Evolutionary conservation across 2,888 invertebrate genomes (phyloP), one percentile per base, ranked within the genome.

Genomic region (Phanerotoma sp.): DNA sequence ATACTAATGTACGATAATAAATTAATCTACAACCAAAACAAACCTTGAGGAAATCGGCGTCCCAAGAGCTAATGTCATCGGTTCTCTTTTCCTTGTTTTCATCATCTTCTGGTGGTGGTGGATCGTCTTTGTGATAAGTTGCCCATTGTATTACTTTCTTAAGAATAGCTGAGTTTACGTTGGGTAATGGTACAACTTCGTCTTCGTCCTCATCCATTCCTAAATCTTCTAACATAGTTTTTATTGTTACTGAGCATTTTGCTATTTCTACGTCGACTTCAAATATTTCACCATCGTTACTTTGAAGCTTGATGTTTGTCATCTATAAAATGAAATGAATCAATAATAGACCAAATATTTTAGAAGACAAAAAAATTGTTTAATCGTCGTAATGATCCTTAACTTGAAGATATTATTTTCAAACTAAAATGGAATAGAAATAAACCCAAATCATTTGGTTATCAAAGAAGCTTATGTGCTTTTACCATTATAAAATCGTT

Each of bases 61-160:
- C 99, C 99, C 99, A 99, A 0, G 95, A 94, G 20, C 93, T 93
- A 65, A 99, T 99, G 73, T 99, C 98, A 75, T 99, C 98, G 1
- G 98, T 98, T n/a, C 98, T 83, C 72, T 97, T 98, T 73, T 96
- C 96, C 77, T 94, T 94, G 77, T 93, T 95, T 75, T 98, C 97
- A 72, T 97, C 96, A 69, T 99, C 97, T 78, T 96, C 96, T 7
- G 95, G 91, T 68, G 93, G 88, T 53, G 95, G 93, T 20, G 96
- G 94, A 77, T 99, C 98, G 71, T 99, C 91, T 79, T 94, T 93
- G 75, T 95, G 94, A 68, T 92, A 93, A 0, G 91, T 92, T 1
- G 93, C 93, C 93, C 93, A 94, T 63, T 92, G 91, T 60, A 94
- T 88, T 0, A 92, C 96, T 80, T 98, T 98, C 67, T 91, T 91